These are phyloP conservation scores for Brachyistius frenatus DNA, from an alignment of 2,113 vertebrate genomes.

Conservation along the genomic window DNA sequence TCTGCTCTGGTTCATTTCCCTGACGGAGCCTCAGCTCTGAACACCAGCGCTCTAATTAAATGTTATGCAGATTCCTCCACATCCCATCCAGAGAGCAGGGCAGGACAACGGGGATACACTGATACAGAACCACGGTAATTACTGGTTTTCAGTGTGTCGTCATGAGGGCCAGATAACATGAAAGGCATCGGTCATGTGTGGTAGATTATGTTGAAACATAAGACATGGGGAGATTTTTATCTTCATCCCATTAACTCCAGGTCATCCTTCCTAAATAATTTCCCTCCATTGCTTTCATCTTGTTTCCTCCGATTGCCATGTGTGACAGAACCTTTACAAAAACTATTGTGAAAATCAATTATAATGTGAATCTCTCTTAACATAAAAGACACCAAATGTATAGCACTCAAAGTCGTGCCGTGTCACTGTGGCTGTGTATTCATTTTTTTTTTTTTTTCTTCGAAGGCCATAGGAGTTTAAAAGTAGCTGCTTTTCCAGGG, in stretches of 20 bases:
- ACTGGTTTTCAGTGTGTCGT: constrained; percentile 56
- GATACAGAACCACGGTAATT: constrained; percentile 72
- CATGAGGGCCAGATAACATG: constrained; percentile 44
- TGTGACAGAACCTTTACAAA: not conserved
- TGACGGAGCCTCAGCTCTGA: constrained; percentile 38
- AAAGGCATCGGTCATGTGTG: constrained; percentile 13
- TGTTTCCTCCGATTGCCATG: not conserved
- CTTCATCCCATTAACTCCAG: not conserved
- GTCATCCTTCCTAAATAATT: too few relatives aligned
- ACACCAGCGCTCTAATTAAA: constrained; percentile 77
- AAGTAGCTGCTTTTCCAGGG: constrained; percentile 74
- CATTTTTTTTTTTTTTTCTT: constrained; percentile 47
- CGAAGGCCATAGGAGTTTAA: constrained; percentile 62
- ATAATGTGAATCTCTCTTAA: constrained; percentile 37
- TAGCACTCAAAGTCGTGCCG: constrained; percentile 46
- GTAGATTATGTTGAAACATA: not conserved
- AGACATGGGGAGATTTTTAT: constrained; percentile 26
- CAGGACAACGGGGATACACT: constrained; percentile 72
- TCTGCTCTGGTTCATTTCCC: constrained; percentile 57
- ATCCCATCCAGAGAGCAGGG: constrained; percentile 61
- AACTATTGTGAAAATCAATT: constrained; percentile 19
- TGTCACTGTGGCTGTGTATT: constrained; percentile 51
- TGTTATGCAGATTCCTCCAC: constrained; percentile 75
- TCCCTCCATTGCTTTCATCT: not conserved
- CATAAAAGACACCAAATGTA: constrained; percentile 32